These are phyloP conservation scores for Muschampia plurimacula DNA, from an alignment of 2,888 invertebrate species.

Conservation along the genomic window DNA sequence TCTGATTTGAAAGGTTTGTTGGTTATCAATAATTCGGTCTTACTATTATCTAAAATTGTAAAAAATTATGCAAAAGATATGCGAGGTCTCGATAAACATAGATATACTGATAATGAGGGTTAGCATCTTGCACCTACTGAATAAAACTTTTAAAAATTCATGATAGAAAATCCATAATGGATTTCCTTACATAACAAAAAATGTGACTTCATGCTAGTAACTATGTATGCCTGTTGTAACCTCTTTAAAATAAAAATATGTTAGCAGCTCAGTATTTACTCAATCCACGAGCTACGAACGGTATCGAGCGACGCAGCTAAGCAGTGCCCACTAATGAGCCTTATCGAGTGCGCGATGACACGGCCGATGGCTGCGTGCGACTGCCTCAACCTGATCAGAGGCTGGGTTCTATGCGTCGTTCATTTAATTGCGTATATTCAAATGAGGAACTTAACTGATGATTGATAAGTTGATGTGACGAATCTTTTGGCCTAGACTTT, in stretches of 20 bases:
- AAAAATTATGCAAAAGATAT: too few relatives aligned
- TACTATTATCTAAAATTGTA: too few relatives aligned
- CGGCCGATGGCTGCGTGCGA: constrained; percentile 66
- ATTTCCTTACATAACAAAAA: not conserved
- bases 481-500: not conserved
- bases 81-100: too few relatives aligned
- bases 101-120: too few relatives aligned
- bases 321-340: constrained; percentile 72
- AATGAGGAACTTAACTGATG: constrained; percentile 34
- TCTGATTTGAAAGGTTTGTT: too few relatives aligned
- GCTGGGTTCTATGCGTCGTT: constrained; percentile 22
- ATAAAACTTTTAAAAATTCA: too few relatives aligned
- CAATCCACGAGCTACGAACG: constrained; percentile 29
- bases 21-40: too few relatives aligned
- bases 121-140: too few relatives aligned
- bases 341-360: constrained; percentile 75
- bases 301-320: constrained; percentile 44
- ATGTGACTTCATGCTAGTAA: not conserved
- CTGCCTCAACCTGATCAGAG: constrained; percentile 8
- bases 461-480: constrained; percentile 14
- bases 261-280: not conserved
- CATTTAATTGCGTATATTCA: constrained; percentile 36
- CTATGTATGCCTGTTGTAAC: not conserved
- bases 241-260: not conserved
- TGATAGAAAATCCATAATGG: not conserved